A percentile compares a stretch with the other conserved stretches of the same genome.
Conservation (phyloP, 2,113 vertebrate genomes). For the Hiodon tergisus region DNA sequence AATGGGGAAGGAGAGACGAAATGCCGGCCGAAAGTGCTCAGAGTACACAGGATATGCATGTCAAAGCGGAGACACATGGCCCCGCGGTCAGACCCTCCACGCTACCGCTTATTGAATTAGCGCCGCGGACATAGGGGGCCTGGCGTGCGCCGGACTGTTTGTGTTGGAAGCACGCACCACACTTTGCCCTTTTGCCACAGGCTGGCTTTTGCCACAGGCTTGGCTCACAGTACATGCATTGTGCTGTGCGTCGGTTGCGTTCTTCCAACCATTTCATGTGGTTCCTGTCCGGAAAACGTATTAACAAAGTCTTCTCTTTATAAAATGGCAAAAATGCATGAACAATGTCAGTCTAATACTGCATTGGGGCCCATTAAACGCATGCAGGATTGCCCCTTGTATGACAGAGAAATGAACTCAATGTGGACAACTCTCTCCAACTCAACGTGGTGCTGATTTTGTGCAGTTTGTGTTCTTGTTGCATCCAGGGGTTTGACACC, state of each 20-base stretch:
- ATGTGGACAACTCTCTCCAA: not conserved
- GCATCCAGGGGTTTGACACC: no score
- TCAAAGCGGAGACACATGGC: conserved; percentile 22
- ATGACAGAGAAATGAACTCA: not conserved
- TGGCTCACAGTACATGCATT: not conserved
- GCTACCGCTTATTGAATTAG: conserved; percentile 45
- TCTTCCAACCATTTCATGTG: not conserved
- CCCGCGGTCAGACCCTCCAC: conserved; percentile 46
- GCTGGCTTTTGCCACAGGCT: not conserved
- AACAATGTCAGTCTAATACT: not conserved
- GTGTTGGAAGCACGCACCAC: not conserved
- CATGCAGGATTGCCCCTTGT: not conserved
- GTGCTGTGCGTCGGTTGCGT: not conserved
- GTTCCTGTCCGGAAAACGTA: not conserved
- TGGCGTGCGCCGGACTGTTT: conserved; percentile 52
- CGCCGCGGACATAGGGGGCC: conserved; percentile 37
- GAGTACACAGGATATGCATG: not conserved
- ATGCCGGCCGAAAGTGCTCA: not conserved
- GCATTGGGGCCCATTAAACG: not conserved
- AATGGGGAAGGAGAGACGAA: not conserved
- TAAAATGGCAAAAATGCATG: not conserved
- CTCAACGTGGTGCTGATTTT: not conserved
- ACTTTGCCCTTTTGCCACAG: conserved; percentile 10
- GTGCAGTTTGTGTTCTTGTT: no score
- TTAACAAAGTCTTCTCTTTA: not conserved